phyloP scores from a whole-genome alignment of 2,888 invertebrate species.

The Pomacea canaliculata region DNA sequence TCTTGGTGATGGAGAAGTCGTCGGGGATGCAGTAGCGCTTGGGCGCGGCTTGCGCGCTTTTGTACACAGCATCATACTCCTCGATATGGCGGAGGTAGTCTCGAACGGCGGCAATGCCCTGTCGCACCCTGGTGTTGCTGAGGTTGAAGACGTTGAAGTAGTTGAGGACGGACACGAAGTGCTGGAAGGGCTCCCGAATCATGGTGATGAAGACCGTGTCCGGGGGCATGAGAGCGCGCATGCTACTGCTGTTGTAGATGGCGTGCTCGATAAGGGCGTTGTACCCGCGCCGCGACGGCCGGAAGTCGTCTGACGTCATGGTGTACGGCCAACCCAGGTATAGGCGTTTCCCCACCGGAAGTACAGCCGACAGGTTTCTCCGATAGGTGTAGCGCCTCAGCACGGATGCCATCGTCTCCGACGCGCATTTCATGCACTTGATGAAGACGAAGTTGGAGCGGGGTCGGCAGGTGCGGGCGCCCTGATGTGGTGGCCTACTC shows the following conservation, averaged over 20 bases:
- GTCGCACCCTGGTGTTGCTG: constrained; percentile 38
- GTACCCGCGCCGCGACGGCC: constrained; percentile 51
- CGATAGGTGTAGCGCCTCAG: constrained; percentile 60
- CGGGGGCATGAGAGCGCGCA: constrained; percentile 57
- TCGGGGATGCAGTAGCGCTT: constrained; percentile 60
- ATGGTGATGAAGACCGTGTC: constrained; percentile 60
- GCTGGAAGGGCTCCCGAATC: constrained; percentile 62
- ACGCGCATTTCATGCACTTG: constrained; percentile 68
- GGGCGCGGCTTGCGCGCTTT: constrained; percentile 32
- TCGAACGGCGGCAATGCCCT: constrained; percentile 37
- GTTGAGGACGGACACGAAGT: constrained; percentile 61
- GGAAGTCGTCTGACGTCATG: constrained; percentile 51
- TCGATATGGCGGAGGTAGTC: constrained; percentile 56
- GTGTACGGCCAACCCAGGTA: constrained; percentile 66
- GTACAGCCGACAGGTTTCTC: constrained; percentile 58
- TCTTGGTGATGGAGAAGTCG: constrained; percentile 59
- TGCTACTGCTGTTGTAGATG: constrained; percentile 55
- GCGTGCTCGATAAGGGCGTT: constrained; percentile 65
- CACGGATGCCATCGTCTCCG: constrained; percentile 60
- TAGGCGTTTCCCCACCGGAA: constrained; percentile 54
- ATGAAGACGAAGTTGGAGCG: constrained; percentile 61
- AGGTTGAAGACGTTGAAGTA: constrained; percentile 60
- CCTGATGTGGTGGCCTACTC: not conserved
- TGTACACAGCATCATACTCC: constrained; percentile 58
- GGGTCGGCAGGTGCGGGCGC: constrained; percentile 20